phyloP scores from a whole-genome alignment of 2,888 invertebrate genomes.

The Chrysina gloriosa region DNA sequence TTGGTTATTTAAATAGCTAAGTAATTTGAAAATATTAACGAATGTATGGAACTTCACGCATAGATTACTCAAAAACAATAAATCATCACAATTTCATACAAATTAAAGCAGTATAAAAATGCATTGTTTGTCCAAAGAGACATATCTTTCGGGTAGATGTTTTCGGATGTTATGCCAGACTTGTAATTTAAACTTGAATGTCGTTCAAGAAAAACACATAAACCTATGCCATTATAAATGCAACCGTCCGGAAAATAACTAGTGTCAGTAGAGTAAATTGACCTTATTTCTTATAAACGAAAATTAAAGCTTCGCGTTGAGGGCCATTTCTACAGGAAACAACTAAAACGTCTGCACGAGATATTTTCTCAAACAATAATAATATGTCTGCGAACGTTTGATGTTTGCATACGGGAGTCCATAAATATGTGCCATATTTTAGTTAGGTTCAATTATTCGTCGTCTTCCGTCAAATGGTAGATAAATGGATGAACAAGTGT shows the following conservation, averaged over 20 bases:
- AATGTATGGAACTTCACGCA: background rate
- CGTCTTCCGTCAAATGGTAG: background rate
- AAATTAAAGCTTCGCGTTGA: conserved; percentile 38
- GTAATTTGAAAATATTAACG: background rate
- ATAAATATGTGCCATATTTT: background rate
- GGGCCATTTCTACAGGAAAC: conserved; percentile 37
- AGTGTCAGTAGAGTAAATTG: conserved; percentile 41
- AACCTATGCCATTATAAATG: conserved; percentile 41
- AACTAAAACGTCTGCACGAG: conserved; percentile 29
- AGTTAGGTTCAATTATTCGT: background rate
- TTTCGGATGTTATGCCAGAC: background rate
- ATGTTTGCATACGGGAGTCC: conserved; percentile 3
- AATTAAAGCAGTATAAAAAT: background rate
- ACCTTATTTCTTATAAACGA: conserved; percentile 39
- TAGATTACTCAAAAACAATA: background rate
- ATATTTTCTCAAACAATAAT: conserved; percentile 27
- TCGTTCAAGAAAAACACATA: conserved; percentile 36
- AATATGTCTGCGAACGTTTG: conserved; percentile 14
- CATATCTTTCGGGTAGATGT: background rate
- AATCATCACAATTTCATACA: background rate
- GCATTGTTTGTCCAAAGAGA: conserved; percentile 4
- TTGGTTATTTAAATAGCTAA: background rate
- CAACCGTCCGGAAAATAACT: conserved; percentile 44
- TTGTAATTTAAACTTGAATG: conserved; percentile 33
- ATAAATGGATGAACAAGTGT: background rate